phyloP scores from a whole-genome alignment of 2,113 vertebrate genomes.

The Urocynchramus pylzowi region DNA sequence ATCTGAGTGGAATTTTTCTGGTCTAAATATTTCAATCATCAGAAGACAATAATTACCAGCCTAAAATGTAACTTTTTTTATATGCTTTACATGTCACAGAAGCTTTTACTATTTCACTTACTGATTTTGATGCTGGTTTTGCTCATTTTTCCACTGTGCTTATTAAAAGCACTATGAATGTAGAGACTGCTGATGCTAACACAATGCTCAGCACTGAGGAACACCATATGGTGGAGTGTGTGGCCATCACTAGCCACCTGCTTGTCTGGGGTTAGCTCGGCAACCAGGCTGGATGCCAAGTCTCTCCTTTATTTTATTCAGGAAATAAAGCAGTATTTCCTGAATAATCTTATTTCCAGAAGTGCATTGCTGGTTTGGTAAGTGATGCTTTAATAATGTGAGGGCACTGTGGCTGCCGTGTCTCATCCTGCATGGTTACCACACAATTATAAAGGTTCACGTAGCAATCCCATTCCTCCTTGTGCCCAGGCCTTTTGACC shows the following conservation, averaged over 20 bases:
- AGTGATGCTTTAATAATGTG: not conserved
- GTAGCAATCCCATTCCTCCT: not conserved
- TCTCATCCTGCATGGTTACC: not conserved
- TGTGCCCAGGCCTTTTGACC: not conserved
- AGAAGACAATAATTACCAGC: not conserved
- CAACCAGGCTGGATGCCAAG: conserved; percentile 3
- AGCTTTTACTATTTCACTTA: not conserved
- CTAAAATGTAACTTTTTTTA: not conserved
- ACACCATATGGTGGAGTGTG: conserved; percentile 19
- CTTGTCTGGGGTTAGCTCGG: conserved; percentile 5
- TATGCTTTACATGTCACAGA: not conserved
- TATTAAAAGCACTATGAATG: not conserved
- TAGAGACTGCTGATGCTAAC: not conserved
- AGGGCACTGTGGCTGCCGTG: not conserved
- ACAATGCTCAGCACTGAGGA: not conserved
- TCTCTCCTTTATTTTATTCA: not conserved
- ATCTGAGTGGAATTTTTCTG: not conserved
- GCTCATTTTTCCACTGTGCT: not conserved
- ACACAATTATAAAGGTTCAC: not conserved
- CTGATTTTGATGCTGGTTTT: not conserved
- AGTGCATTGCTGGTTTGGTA: not conserved
- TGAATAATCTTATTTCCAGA: not conserved
- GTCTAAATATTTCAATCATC: not conserved
- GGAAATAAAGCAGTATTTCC: not conserved
- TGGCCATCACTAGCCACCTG: conserved; percentile 14